phyloP scores from a whole-genome alignment of 2,797 vertebrate species.

The Phoebastria nigripes region DNA sequence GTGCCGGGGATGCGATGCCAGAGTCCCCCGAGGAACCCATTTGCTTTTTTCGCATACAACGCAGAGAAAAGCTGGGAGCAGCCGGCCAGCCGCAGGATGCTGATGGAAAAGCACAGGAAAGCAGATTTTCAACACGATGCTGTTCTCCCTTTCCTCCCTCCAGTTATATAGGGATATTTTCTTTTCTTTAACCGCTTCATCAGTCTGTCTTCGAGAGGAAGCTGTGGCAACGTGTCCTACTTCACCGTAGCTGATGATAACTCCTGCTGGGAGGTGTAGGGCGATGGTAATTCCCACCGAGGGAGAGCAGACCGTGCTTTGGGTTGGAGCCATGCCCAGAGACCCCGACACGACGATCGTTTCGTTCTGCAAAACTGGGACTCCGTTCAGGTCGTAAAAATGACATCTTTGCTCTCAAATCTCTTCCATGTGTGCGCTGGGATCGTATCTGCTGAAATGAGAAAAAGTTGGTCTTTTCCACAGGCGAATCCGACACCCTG shows the following conservation, averaged over 20 bases:
- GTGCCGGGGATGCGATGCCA: no score
- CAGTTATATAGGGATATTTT: background rate
- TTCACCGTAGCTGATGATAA: background rate
- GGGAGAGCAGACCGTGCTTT: background rate
- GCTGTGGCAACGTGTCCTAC: background rate
- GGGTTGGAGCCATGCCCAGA: background rate
- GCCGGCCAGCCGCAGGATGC: background rate
- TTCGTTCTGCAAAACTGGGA: background rate
- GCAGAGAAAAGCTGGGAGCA: background rate
- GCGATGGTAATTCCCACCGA: background rate
- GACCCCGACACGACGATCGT: fast-evolving
- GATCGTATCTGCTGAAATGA: background rate
- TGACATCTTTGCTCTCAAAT: background rate
- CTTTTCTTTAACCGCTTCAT: background rate
- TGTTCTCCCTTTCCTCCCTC: background rate
- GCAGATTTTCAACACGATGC: background rate
- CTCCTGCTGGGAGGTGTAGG: background rate
- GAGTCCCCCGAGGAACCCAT: background rate
- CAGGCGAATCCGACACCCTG: background rate
- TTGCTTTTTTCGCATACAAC: background rate
- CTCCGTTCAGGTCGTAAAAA: background rate
- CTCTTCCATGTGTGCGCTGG: background rate
- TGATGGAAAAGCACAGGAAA: background rate
- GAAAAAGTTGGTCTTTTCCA: background rate
- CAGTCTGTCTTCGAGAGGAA: background rate